phyloP scores from a whole-genome alignment of 2,113 vertebrate species.

The Nothobranchius furzeri region DNA sequence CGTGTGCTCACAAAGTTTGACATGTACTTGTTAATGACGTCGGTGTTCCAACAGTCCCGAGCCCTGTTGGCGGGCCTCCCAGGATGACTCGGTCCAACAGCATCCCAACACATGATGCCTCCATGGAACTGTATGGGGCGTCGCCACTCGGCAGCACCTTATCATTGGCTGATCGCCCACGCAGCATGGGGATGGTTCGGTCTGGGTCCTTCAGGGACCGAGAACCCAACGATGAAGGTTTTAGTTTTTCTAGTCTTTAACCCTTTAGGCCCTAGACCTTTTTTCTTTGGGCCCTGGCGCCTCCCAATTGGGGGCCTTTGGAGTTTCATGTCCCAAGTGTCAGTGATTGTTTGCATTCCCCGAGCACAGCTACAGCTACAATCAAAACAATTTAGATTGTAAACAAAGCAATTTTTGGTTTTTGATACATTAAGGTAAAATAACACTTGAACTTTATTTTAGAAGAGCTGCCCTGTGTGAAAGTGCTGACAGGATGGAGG shows the following conservation, averaged over 20 bases:
- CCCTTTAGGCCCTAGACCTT: too few relatives aligned
- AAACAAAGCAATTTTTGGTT: too few relatives aligned
- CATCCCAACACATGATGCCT: conserved; percentile 92
- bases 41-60: conserved; percentile 80
- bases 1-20: neutral
- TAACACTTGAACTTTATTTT: too few relatives aligned
- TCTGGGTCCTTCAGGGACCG: conserved; percentile 96
- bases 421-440: too few relatives aligned
- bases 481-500: too few relatives aligned
- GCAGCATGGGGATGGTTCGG: conserved; percentile 92
- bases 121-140: conserved; percentile 88
- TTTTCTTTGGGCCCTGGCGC: too few relatives aligned
- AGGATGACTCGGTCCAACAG: conserved; percentile 97
- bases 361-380: too few relatives aligned
- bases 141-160: conserved; percentile 93
- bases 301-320: too few relatives aligned
- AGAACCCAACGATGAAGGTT: conserved; percentile 88
- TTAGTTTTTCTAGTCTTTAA: neutral
- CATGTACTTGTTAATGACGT: neutral
- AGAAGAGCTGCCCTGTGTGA: too few relatives aligned
- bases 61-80: conserved; percentile 76
- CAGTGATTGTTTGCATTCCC: too few relatives aligned
- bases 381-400: too few relatives aligned
- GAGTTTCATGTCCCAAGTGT: too few relatives aligned
- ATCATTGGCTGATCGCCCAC: conserved; percentile 91